phyloP scores from a whole-genome alignment of 1,140 invertebrate species.

The Andricus grossulariae region DNA sequence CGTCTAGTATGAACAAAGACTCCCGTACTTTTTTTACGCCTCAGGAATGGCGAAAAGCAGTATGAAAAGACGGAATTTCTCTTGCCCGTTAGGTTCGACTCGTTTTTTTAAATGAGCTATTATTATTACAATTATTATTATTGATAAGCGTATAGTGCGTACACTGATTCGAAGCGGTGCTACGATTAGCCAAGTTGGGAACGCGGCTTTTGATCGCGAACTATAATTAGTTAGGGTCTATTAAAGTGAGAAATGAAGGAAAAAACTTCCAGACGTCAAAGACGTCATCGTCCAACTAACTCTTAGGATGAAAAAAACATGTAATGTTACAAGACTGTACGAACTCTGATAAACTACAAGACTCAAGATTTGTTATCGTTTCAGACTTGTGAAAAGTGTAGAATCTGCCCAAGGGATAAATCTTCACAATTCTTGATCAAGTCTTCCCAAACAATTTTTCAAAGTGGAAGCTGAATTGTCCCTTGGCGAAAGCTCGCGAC shows the following conservation, averaged over 20 bases:
- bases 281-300: constrained; percentile 73
- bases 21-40: constrained; percentile 10
- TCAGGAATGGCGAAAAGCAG: not conserved
- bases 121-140: constrained; percentile 13
- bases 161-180: constrained; percentile 23
- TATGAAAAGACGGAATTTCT: constrained; percentile 21
- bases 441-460: constrained; percentile 20
- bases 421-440: constrained; percentile 34
- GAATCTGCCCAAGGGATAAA: constrained; percentile 34
- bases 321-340: constrained; percentile 72
- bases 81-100: constrained; percentile 1
- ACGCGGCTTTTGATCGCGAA: constrained; percentile 31
- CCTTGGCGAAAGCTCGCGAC: constrained; percentile 48
- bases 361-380: constrained; percentile 69
- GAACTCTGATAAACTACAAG: constrained; percentile 66
- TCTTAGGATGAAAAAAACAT: constrained; percentile 66
- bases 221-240: constrained; percentile 53
- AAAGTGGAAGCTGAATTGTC: constrained; percentile 30
- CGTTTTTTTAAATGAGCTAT: not conserved
- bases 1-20: constrained; percentile 18
- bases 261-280: constrained; percentile 67
- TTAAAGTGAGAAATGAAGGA: constrained; percentile 51
- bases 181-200: constrained; percentile 17
- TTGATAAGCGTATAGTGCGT: constrained; percentile 15
- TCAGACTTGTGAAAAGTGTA: constrained; percentile 39